These are phyloP conservation scores for Drosophila obscura DNA, from an alignment of 1,140 invertebrate genomes.

Conservation along the genomic window DNA sequence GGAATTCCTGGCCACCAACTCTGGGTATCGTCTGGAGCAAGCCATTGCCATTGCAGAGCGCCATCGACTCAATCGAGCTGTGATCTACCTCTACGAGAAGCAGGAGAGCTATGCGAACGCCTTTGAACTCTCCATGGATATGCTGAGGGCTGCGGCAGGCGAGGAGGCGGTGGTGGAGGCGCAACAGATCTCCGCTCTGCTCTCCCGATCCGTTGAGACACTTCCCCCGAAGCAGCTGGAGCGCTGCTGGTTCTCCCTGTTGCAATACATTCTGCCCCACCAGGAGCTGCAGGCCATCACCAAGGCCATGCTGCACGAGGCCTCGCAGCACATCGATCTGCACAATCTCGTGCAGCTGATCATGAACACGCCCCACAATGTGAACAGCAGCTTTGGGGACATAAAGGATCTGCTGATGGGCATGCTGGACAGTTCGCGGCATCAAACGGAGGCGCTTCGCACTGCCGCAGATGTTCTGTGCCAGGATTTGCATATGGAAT, in stretches of 20 bases:
- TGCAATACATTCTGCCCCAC: conserved; percentile 80
- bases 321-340: conserved; percentile 85
- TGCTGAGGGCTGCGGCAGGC: conserved; percentile 55
- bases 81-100: conserved; percentile 84
- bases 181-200: conserved; percentile 75
- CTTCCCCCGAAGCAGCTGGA: conserved; percentile 82
- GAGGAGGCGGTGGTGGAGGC: conserved; percentile 34
- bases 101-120: conserved; percentile 84
- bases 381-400: conserved; percentile 85
- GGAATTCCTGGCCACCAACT: conserved; percentile 68
- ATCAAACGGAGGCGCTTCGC: conserved; percentile 83
- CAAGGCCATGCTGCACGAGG: conserved; percentile 84
- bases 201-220: conserved; percentile 81
- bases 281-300: conserved; percentile 76
- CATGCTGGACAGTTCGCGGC: conserved; percentile 84
- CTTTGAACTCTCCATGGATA: conserved; percentile 83
- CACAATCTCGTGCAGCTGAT: conserved; percentile 85
- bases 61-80: conserved; percentile 80
- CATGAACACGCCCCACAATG: conserved; percentile 71
- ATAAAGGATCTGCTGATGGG: conserved; percentile 84
- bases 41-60: conserved; percentile 84
- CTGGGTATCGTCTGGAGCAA: conserved; percentile 72
- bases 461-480: conserved; percentile 78
- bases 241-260: conserved; percentile 84
- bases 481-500: conserved; percentile 82